Evolutionary conservation across 2,888 invertebrate genomes (phyloP).

Genomic region (Amiota mariae): DNA sequence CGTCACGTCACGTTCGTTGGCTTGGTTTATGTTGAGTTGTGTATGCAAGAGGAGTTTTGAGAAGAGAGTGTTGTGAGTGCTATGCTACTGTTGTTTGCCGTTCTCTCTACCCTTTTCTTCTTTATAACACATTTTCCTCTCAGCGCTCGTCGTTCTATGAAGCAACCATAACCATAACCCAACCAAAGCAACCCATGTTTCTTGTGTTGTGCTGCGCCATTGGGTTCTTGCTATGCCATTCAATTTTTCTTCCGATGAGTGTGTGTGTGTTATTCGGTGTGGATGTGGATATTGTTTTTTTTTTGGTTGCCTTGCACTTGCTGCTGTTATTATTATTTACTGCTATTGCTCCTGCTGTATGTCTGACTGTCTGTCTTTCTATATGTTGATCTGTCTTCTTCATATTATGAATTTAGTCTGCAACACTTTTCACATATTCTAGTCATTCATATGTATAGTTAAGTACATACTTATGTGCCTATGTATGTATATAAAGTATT

Average conservation of each 20-base stretch:
- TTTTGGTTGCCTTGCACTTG: slow-evolving; percentile 53
- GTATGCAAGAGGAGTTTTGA: no score
- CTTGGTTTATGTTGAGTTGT: no score
- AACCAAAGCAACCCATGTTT: no score
- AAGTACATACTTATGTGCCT: slow-evolving; percentile 1
- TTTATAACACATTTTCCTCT: slow-evolving; percentile 40
- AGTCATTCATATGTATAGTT: slow-evolving; percentile 22
- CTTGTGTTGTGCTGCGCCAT: no score
- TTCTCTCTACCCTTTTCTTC: no score
- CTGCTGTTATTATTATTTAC: slow-evolving; percentile 49
- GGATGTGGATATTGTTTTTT: slow-evolving; percentile 16
- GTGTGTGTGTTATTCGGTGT: slow-evolving; percentile 18
- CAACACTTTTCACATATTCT: slow-evolving; percentile 46
- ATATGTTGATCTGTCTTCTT: slow-evolving; percentile 6
- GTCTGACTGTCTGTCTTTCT: no score
- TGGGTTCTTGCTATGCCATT: no score
- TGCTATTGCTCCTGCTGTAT: background rate
- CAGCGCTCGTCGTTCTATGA: slow-evolving; percentile 11
- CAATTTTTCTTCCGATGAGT: background rate
- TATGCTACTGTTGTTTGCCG: no score
- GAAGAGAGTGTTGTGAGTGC: no score
- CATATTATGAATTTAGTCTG: background rate
- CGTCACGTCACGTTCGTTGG: no score
- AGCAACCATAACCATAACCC: no score
- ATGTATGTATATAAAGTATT: slow-evolving; percentile 48